Evolutionary conservation across 2,113 vertebrate genomes (phyloP).

Genomic region (Colaptes auratus): DNA sequence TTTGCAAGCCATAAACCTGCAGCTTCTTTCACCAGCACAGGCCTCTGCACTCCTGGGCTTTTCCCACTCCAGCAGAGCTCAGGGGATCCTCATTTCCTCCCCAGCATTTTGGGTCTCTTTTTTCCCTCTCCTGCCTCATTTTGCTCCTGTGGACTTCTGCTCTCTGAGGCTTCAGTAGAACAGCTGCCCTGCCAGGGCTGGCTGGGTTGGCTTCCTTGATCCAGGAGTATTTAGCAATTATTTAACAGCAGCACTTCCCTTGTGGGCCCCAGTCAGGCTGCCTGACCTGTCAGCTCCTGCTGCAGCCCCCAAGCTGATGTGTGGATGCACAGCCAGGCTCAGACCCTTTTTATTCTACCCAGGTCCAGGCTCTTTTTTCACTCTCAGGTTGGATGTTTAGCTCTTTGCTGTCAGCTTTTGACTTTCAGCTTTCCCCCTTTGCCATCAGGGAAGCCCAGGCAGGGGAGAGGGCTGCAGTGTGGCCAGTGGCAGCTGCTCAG

Average conservation of each 20-base stretch:
- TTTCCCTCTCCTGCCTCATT: background rate
- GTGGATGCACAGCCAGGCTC: background rate
- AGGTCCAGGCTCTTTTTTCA: background rate
- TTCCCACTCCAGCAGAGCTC: background rate
- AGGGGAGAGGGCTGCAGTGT: background rate
- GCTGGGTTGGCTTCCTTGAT: background rate
- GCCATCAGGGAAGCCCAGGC: background rate
- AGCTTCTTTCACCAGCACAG: background rate
- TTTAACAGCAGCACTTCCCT: background rate
- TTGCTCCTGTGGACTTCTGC: background rate
- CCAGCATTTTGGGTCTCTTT: background rate
- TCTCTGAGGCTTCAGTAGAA: background rate
- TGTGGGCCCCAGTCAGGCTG: background rate
- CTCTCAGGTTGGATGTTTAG: background rate
- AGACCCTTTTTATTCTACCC: too few relatives aligned
- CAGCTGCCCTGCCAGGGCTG: background rate
- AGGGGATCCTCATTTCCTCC: background rate
- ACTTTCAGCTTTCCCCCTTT: background rate
- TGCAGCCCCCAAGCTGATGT: background rate
- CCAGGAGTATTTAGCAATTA: rapidly evolving
- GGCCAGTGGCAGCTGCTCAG: rapidly evolving
- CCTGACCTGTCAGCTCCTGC: background rate
- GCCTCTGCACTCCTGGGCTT: background rate
- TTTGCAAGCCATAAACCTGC: background rate
- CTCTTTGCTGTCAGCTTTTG: background rate